Conservation (phyloP, 2,888 invertebrate species). For the Melinopterus prodromus region DNA sequence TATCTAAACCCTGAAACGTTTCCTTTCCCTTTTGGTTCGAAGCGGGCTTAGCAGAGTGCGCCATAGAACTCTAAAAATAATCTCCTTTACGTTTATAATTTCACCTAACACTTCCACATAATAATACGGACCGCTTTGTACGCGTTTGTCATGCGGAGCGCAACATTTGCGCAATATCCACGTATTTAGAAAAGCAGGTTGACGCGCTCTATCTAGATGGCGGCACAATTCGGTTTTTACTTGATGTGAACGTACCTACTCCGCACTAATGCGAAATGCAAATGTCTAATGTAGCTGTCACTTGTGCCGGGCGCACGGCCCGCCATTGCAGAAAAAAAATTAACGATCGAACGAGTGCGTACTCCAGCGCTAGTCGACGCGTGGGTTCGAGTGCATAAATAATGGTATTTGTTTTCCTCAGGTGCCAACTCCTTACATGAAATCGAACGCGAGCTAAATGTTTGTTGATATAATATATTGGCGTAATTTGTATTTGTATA, state of each 20-base stretch:
- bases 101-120: too few relatives aligned
- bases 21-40: too few relatives aligned
- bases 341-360: conserved; percentile 1
- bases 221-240: conserved; percentile 20
- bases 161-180: conserved; percentile 6
- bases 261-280: conserved; percentile 21
- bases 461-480: conserved; percentile 4
- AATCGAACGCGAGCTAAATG: conserved; percentile 15
- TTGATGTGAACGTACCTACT: conserved; percentile 11
- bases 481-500: not conserved
- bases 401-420: conserved; percentile 21
- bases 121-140: too few relatives aligned
- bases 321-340: not conserved
- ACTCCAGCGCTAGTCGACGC: not conserved
- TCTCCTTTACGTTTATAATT: too few relatives aligned
- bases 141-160: too few relatives aligned
- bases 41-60: too few relatives aligned
- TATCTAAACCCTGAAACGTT: too few relatives aligned
- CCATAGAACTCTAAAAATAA: too few relatives aligned
- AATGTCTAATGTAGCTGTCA: conserved; percentile 22
- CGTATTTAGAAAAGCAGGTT: conserved; percentile 7
- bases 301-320: not conserved
- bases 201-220: conserved; percentile 21
- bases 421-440: conserved; percentile 9
- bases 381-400: conserved; percentile 19